Base-by-base conservation (phyloP, 1,140 invertebrate species). In the Drosophila funebris region DNA sequence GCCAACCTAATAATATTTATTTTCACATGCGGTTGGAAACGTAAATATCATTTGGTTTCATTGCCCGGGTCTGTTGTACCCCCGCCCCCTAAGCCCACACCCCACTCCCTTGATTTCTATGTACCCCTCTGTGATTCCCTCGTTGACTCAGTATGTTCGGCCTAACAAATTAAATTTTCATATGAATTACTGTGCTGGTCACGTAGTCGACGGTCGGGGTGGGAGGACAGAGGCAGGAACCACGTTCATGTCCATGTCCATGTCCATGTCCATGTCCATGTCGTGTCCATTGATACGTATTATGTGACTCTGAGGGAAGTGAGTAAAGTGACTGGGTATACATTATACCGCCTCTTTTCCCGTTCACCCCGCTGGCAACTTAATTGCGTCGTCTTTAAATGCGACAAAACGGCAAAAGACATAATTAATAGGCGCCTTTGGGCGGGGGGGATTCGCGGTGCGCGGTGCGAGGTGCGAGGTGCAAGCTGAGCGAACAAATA, bases 341-440 rank as follows among this genome's bases (percentile, higher is more conserved):
- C 54, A 57, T 63, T 61, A 39, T 46, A n/a, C n/a, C n/a, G n/a
- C 33, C 33, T 4, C 33, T 9, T n/a, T 36, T 4, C 24, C 6
- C 24, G 0, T 27, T 27, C 1, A 4, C 22, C 14, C 43, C n/a
- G 20, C 22, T 7, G 63, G 66, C 71, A 83, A 82, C 71, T 82
- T 87, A 87, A 87, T 87, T 87, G 83, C 83, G 69, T 71, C 83
- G 78, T 78, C 78, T 73, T 77, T 82, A 80, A 82, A 82, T 88
- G 72, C 82, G 82, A 85, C 81, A 85, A 87, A 87, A 88, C 78
- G 82, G 83, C 83, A 87, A 87, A 87, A 88, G 82, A 87, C 83
- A 87, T 87, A 87, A 87, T 88, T 88, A 87, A 87, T 87, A 87
- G 83, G 61, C 73, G 67, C 14, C 48, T 57, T 24, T 50, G 33